phyloP scores from a whole-genome alignment of 2,888 invertebrate species.

The Isoperla grammatica region DNA sequence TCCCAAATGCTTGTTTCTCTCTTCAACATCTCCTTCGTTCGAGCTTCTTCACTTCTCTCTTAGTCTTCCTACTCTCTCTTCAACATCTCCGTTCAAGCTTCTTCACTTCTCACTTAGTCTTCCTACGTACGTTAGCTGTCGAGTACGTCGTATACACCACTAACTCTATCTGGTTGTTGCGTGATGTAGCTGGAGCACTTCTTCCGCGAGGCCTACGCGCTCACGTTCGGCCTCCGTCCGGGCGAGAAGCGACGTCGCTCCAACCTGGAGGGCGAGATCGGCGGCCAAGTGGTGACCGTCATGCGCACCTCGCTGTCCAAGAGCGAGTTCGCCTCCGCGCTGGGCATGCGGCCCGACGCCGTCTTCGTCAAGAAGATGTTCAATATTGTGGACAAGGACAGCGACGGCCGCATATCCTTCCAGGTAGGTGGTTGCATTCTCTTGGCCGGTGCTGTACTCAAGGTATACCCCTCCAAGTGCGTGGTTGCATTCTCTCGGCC shows the following conservation, averaged over 20 bases:
- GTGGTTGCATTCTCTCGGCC: too few species aligned
- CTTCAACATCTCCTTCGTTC: too few species aligned
- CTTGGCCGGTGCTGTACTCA: too few species aligned
- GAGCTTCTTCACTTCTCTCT: too few species aligned
- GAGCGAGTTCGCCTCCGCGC: conserved; percentile 87
- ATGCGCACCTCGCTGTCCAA: conserved; percentile 90
- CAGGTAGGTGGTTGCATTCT: conserved; percentile 62
- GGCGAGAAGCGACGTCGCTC: conserved; percentile 74
- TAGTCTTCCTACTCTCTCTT: too few species aligned
- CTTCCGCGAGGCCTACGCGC: conserved; percentile 91
- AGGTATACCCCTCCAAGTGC: too few species aligned
- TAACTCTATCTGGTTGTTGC: background rate
- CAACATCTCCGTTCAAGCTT: too few species aligned
- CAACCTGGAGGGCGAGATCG: conserved; percentile 56
- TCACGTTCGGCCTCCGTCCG: conserved; percentile 84
- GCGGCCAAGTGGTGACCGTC: conserved; percentile 72
- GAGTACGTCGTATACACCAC: too few species aligned
- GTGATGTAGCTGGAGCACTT: conserved; percentile 85
- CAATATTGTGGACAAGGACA: conserved; percentile 91
- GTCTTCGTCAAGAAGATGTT: conserved; percentile 97
- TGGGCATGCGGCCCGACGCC: conserved; percentile 93
- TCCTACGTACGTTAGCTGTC: too few species aligned
- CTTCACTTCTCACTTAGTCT: too few species aligned
- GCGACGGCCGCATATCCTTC: conserved; percentile 90
- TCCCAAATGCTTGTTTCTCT: too few species aligned